A percentile compares a stretch with the other conserved stretches of the same genome.
Evolutionary conservation across 2,113 vertebrate species (phyloP).

Genomic region (Chionodraco myersi): DNA sequence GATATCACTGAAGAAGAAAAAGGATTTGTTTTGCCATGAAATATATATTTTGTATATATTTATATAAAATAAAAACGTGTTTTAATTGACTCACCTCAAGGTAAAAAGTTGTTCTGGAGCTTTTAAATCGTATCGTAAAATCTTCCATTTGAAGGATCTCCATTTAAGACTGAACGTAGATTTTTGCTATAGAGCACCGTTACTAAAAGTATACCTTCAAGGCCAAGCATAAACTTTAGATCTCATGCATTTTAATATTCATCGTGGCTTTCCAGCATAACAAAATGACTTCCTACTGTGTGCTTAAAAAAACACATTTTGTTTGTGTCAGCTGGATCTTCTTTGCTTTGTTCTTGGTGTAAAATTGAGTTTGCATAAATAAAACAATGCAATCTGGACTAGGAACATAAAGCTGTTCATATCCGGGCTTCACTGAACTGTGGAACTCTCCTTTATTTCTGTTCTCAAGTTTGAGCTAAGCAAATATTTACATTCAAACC

Average conservation of each 20-base stretch:
- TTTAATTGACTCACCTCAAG: not conserved
- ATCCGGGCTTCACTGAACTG: not conserved
- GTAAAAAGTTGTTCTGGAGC: no score
- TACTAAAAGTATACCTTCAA: no score
- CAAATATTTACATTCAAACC: slow-evolving; percentile 3
- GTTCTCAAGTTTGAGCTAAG: slow-evolving; percentile 18
- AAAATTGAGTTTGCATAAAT: slow-evolving; percentile 17
- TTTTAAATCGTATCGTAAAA: no score
- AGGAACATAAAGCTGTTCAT: not conserved
- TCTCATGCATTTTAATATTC: no score
- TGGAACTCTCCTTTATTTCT: not conserved
- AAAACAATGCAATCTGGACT: slow-evolving; percentile 19
- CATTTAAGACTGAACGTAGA: not conserved
- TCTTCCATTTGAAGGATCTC: not conserved
- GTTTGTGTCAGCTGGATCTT: slow-evolving; percentile 3
- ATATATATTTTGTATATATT: no score
- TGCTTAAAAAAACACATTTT: not conserved
- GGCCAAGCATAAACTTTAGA: no score
- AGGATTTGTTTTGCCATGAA: not conserved
- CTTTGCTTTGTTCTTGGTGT: slow-evolving; percentile 9
- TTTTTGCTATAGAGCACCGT: no score
- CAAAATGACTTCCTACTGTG: not conserved
- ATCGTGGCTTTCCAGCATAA: not conserved
- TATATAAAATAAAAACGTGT: not conserved
- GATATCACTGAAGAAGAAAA: no score